A percentile compares a stretch with the other conserved stretches of the same genome.
phyloP scores from a whole-genome alignment of 2,888 invertebrate genomes.

The Pseudococcus viburni region DNA sequence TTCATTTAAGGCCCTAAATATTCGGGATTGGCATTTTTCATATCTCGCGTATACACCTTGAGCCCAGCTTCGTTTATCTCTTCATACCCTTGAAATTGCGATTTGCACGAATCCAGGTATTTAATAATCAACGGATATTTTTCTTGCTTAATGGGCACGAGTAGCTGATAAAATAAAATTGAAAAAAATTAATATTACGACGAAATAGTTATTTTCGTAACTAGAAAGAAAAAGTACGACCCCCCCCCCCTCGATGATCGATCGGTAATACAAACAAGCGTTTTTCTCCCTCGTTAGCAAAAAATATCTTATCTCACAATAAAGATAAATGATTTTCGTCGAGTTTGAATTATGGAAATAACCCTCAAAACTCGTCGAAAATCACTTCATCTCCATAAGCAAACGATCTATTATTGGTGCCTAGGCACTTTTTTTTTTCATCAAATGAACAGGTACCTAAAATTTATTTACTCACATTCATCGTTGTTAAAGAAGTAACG shows the following conservation, averaged over 20 bases:
- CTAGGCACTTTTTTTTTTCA: not conserved
- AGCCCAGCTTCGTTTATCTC: constrained; percentile 71
- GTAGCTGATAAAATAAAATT: constrained; percentile 68
- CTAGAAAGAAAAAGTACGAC: too few relatives aligned
- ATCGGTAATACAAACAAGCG: too few relatives aligned
- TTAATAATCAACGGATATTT: constrained; percentile 79
- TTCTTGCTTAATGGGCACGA: constrained; percentile 77
- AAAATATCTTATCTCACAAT: too few relatives aligned
- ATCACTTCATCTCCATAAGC: not conserved
- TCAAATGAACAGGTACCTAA: too few relatives aligned
- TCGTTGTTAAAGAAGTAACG: constrained; percentile 79
- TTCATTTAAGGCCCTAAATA: not conserved
- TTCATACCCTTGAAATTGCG: constrained; percentile 76
- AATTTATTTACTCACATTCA: constrained; percentile 74
- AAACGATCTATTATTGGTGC: not conserved
- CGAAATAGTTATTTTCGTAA: too few relatives aligned
- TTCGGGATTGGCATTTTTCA: constrained; percentile 67
- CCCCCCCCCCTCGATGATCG: too few relatives aligned
- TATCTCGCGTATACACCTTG: constrained; percentile 68
- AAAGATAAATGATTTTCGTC: too few relatives aligned
- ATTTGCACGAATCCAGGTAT: constrained; percentile 77
- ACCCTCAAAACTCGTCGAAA: not conserved
- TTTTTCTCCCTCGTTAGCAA: too few relatives aligned
- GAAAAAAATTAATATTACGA: not conserved
- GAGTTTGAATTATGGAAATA: too few relatives aligned